Evolutionary conservation across 2,888 invertebrate species (phyloP).

Genomic region (Camponotus fellah): DNA sequence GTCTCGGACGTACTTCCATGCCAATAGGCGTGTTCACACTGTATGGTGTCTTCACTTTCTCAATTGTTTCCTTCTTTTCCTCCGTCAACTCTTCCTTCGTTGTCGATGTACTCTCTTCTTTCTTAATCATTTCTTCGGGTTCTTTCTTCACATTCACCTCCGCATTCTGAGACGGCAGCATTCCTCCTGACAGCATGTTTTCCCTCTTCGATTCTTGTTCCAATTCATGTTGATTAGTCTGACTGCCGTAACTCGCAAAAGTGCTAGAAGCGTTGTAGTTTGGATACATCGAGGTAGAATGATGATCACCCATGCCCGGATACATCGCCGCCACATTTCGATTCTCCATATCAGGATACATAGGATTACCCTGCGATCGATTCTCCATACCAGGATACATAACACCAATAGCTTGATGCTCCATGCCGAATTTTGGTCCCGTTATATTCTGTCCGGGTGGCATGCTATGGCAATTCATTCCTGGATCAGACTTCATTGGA

Average conservation of each 20-base stretch:
- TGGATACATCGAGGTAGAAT: slow-evolving; percentile 73
- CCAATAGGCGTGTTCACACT: slow-evolving; percentile 81
- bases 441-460: slow-evolving; percentile 65
- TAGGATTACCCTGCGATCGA: slow-evolving; percentile 66
- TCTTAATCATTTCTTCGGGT: slow-evolving; percentile 73
- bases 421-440: slow-evolving; percentile 73
- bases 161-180: slow-evolving; percentile 51
- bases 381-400: slow-evolving; percentile 74
- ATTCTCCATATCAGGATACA: slow-evolving; percentile 75
- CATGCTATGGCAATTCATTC: slow-evolving; percentile 74
- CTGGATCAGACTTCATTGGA: slow-evolving; percentile 75
- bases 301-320: slow-evolving; percentile 72
- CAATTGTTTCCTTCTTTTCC: slow-evolving; percentile 77
- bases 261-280: slow-evolving; percentile 66
- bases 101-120: slow-evolving; percentile 73
- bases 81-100: slow-evolving; percentile 72
- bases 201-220: slow-evolving; percentile 79
- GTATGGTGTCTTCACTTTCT: slow-evolving; percentile 81
- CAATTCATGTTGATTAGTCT: slow-evolving; percentile 61
- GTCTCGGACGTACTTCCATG: slow-evolving; percentile 88
- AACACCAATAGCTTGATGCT: slow-evolving; percentile 65
- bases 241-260: slow-evolving; percentile 71
- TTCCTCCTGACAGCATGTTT: slow-evolving; percentile 52
- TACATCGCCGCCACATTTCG: slow-evolving; percentile 73
- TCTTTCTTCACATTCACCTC: slow-evolving; percentile 80